Evolutionary conservation across 2,888 invertebrate genomes (phyloP).

Genomic region (Adelphocoris suturalis): DNA sequence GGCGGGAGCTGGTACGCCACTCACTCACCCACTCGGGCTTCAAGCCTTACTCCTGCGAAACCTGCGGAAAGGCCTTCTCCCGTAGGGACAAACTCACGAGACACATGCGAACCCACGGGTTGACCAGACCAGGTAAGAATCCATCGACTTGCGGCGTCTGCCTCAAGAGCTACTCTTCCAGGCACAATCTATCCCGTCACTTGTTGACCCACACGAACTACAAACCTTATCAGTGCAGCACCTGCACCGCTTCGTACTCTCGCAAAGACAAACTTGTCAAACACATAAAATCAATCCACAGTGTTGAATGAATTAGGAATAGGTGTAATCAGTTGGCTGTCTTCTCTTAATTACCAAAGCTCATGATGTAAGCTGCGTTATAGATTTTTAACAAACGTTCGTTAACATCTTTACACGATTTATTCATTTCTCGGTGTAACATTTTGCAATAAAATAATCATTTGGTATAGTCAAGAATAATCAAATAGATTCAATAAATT

Average conservation of each 20-base stretch:
- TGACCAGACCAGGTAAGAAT: slow-evolving; percentile 34
- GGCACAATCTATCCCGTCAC: slow-evolving; percentile 83
- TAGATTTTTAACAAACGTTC: too few species aligned
- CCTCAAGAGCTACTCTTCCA: slow-evolving; percentile 71
- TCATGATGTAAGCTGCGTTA: too few species aligned
- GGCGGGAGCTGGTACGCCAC: slow-evolving; percentile 86
- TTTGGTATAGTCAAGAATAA: too few species aligned
- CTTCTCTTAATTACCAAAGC: too few species aligned
- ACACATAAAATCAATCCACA: slow-evolving; percentile 80
- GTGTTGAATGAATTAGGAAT: background rate
- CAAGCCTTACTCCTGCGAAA: slow-evolving; percentile 84
- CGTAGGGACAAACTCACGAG: slow-evolving; percentile 78
- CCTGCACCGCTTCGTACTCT: slow-evolving; percentile 82
- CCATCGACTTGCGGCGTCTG: slow-evolving; percentile 71
- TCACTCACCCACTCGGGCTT: slow-evolving; percentile 84
- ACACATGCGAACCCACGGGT: slow-evolving; percentile 72
- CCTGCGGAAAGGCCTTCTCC: slow-evolving; percentile 85
- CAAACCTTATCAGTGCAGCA: slow-evolving; percentile 86
- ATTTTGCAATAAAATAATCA: too few species aligned
- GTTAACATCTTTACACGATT: too few species aligned
- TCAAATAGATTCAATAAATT: too few species aligned
- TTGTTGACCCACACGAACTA: slow-evolving; percentile 86
- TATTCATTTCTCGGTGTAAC: too few species aligned
- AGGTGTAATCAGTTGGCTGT: background rate
- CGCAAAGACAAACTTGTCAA: slow-evolving; percentile 82